Evolutionary conservation across 2,888 invertebrate species (phyloP), one percentile per base, ranked within the genome.

Genomic region (Pecten maximus): DNA sequence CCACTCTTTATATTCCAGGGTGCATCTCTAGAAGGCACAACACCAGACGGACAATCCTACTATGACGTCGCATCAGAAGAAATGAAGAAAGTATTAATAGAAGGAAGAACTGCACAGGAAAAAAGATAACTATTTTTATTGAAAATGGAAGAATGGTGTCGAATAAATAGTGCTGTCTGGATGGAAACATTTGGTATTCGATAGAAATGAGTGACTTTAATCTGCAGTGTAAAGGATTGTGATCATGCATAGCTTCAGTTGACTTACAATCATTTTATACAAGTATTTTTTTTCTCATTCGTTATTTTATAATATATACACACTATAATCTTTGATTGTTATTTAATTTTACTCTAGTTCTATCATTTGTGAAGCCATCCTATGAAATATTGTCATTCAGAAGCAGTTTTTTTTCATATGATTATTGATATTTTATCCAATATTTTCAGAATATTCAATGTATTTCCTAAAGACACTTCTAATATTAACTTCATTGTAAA

Each of bases 41-140:
- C 99, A 90, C 99, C 99, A 90, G 98, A 99, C 97, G 99, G 99
- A 23, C 98, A 97, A 93, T 98, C 98, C 94, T 99, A 99, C 97
- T 96, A 98, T 91, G 98, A 99, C 95, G 98, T 98, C 90, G 99
- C 99, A 48, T 99, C 99, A 96, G 98, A 98, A 96, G 98, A 98
- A 94, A 99, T 99, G 97, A 99, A 99, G 95, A 98, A 98, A 97
- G 98, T 99, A 92, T 97, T 98, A 92, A 94, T 91, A 89, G 90
- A 35, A 35, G 74, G 23, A 54, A 28, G 28, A 23, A 35, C 35
- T 74, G n/a, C n/a, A n/a, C n/a, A n/a, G n/a, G n/a, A n/a, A n/a
- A n/a, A n/a, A n/a, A n/a, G n/a, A n/a, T 19, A 54, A n/a, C 23
- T 1, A 28, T 8, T 60, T 74, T 74, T 4, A 15, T 8, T 74